Conservation (phyloP, 2,797 vertebrate species). For the Cyprinodon diabolis region DNA sequence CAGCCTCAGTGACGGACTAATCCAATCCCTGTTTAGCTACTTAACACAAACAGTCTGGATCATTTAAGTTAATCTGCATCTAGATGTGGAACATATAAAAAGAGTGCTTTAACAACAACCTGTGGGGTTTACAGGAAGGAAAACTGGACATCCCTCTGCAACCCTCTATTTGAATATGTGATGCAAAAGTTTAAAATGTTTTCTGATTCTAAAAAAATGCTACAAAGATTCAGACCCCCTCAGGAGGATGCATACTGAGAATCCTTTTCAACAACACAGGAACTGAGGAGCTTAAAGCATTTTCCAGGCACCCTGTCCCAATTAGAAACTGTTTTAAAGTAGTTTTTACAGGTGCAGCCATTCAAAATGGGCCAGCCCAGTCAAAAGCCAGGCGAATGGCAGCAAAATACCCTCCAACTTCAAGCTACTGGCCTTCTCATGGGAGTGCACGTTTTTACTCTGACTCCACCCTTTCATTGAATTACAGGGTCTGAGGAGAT, state of each 20-base stretch:
- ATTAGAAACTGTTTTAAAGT: background rate
- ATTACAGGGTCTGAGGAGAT: too few species aligned
- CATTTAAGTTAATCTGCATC: conserved; percentile 27
- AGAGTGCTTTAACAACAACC: background rate
- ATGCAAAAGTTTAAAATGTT: background rate
- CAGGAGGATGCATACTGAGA: background rate
- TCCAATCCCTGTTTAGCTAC: conserved; percentile 39
- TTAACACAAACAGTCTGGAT: conserved; percentile 22
- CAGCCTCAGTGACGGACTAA: conserved; percentile 2
- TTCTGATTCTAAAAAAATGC: background rate
- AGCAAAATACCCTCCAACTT: too few species aligned
- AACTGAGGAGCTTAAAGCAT: background rate
- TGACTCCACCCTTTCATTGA: too few species aligned
- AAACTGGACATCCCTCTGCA: background rate
- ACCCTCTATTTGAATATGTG: background rate
- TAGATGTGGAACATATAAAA: background rate
- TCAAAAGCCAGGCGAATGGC: too few species aligned
- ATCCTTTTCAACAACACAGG: conserved; percentile 20
- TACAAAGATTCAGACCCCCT: conserved; percentile 1
- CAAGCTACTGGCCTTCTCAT: too few species aligned
- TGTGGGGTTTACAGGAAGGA: conserved; percentile 28
- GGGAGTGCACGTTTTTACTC: too few species aligned
- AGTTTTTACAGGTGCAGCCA: background rate
- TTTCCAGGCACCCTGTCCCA: background rate
- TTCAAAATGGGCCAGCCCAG: too few species aligned